Evolutionary conservation across 2,113 vertebrate genomes (phyloP).

Genomic region (Phrynosoma platyrhinos): DNA sequence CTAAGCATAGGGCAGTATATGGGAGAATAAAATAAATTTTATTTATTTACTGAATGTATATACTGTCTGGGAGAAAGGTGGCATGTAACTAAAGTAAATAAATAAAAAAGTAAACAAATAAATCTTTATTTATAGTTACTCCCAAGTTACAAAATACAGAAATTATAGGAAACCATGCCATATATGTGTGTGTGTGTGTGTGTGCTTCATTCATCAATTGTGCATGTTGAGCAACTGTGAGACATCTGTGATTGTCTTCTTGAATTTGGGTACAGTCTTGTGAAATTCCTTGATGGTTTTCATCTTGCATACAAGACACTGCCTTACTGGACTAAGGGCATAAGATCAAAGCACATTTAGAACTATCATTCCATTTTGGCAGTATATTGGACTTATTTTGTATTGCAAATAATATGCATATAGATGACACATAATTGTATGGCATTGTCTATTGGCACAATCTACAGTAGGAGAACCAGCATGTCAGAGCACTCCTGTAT

Average conservation of each 20-base stretch:
- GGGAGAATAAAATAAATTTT: no score
- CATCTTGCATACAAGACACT: not conserved
- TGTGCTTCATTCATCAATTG: not conserved
- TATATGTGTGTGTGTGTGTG: no score
- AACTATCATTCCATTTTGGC: not conserved
- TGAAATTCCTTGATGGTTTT: not conserved
- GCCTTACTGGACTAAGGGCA: not conserved
- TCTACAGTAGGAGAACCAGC: not conserved
- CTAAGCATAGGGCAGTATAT: no score
- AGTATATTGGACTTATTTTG: not conserved
- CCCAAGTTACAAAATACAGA: slow-evolving; percentile 36
- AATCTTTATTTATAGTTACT: not conserved
- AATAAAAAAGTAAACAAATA: no score
- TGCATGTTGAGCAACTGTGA: not conserved
- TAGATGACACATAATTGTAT: not conserved
- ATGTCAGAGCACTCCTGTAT: not conserved
- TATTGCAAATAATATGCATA: not conserved
- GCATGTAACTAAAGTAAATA: no score
- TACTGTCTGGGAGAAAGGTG: no score
- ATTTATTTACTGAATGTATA: no score
- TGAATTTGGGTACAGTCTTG: not conserved
- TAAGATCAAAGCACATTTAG: not conserved
- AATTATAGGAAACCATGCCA: not conserved
- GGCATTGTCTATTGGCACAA: not conserved
- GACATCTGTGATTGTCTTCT: not conserved